phyloP scores from a whole-genome alignment of 1,140 invertebrate genomes.

The Drosophila punjabiensis region DNA sequence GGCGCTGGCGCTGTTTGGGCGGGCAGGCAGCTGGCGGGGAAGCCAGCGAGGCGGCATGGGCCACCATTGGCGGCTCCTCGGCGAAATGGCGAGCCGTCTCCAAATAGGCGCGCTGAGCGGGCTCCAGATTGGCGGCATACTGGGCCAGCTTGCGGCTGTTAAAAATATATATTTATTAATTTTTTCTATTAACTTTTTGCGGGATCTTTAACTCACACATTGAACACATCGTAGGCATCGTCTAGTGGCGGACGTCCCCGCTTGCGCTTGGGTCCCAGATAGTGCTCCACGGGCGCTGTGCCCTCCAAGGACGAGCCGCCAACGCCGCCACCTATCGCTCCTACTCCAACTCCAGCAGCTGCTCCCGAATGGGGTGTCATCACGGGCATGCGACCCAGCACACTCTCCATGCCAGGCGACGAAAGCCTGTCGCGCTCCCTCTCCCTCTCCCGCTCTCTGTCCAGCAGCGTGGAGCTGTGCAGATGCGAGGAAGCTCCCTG shows the following conservation, averaged over 20 bases:
- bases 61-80: constrained; percentile 59
- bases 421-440: constrained; percentile 51
- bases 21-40: constrained; percentile 73
- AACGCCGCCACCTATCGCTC: constrained; percentile 9
- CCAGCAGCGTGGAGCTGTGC: constrained; percentile 14
- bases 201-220: constrained; percentile 63
- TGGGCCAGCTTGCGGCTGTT: constrained; percentile 74
- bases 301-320: constrained; percentile 26
- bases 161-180: no score
- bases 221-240: constrained; percentile 85
- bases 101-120: constrained; percentile 73
- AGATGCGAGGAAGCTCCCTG: constrained; percentile 21
- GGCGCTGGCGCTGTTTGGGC: constrained; percentile 73
- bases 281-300: constrained; percentile 58
- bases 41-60: constrained; percentile 57
- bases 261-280: constrained; percentile 85
- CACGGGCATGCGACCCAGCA: constrained; percentile 59
- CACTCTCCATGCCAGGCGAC: constrained; percentile 46
- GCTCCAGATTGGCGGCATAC: constrained; percentile 70
- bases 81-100: constrained; percentile 66
- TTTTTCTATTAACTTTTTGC: neutral
- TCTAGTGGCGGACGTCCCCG: constrained; percentile 89
- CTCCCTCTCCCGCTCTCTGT: constrained; percentile 31
- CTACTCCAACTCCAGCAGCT: constrained; percentile 1
- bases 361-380: constrained; percentile 54